A percentile compares a stretch with the other conserved stretches of the same genome.
phyloP scores from a whole-genome alignment of 2,797 vertebrate genomes.

The Bradypodion ventrale region DNA sequence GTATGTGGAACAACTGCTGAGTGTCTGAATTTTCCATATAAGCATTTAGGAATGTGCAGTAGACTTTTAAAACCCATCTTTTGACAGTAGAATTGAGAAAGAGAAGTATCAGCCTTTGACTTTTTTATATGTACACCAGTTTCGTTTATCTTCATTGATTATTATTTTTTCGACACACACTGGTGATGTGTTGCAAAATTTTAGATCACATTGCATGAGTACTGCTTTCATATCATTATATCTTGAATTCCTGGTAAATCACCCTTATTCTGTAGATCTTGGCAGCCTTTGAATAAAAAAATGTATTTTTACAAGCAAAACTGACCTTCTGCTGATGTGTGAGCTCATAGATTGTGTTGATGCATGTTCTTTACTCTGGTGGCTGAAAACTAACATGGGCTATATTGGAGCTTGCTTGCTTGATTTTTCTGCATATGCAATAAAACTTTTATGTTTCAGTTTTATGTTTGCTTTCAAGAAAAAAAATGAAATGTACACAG shows the following conservation, averaged over 20 bases:
- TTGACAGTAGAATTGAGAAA: slow-evolving; percentile 12
- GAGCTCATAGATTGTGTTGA: background rate
- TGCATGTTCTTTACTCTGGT: background rate
- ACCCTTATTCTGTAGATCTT: background rate
- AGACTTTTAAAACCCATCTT: slow-evolving; percentile 31
- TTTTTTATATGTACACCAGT: slow-evolving; percentile 20
- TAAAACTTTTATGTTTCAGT: background rate
- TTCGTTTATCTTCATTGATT: background rate
- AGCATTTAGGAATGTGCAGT: slow-evolving; percentile 11
- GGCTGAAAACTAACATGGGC: background rate
- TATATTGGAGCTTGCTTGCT: background rate
- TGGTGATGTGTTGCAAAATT: background rate
- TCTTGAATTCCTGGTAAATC: slow-evolving; percentile 46
- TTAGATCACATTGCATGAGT: slow-evolving; percentile 44
- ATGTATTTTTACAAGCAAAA: slow-evolving; percentile 3
- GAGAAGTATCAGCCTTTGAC: slow-evolving; percentile 58
- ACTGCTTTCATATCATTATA: slow-evolving; percentile 35
- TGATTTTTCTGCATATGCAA: background rate
- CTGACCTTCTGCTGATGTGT: background rate
- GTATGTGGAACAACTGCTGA: background rate
- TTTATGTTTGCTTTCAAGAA: background rate
- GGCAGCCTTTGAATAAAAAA: background rate
- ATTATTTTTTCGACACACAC: background rate
- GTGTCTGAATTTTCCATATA: background rate
- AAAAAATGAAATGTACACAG: background rate